Evolutionary conservation across 1,140 invertebrate genomes (phyloP).

Genomic region (Drosophila ogumai): DNA sequence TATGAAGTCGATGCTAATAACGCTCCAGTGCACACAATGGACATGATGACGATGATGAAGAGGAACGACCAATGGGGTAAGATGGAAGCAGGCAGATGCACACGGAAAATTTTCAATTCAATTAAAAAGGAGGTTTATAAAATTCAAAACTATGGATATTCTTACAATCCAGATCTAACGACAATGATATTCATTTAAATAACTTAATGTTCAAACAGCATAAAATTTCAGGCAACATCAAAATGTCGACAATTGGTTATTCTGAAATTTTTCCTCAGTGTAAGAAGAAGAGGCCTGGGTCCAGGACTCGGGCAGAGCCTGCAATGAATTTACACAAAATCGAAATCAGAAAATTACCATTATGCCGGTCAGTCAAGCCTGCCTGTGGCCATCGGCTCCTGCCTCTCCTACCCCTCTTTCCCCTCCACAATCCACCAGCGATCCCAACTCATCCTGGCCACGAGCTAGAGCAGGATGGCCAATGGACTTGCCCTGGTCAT

Average conservation of each 20-base stretch:
- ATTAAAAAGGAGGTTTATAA: background rate
- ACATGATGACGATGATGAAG: slow-evolving; percentile 51
- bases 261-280: background rate
- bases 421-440: background rate
- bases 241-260: no score
- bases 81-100: slow-evolving; percentile 28
- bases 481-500: slow-evolving; percentile 40
- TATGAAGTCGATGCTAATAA: slow-evolving; percentile 82
- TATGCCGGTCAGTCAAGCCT: slow-evolving; percentile 67
- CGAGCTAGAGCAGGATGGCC: slow-evolving; percentile 31
- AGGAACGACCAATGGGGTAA: slow-evolving; percentile 28
- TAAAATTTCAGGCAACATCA: background rate
- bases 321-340: slow-evolving; percentile 83
- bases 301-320: slow-evolving; percentile 41
- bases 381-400: slow-evolving; percentile 18
- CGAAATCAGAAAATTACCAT: slow-evolving; percentile 83
- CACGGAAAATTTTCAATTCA: slow-evolving; percentile 1
- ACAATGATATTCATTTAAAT: no score
- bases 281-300: slow-evolving; percentile 17
- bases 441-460: slow-evolving; percentile 17
- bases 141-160: no score
- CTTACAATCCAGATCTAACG: background rate
- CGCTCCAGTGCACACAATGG: slow-evolving; percentile 75
- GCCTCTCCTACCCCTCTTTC: background rate
- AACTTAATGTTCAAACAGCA: no score